Evolutionary conservation across 2,888 invertebrate genomes (phyloP).

Genomic region (Euphydryas editha): DNA sequence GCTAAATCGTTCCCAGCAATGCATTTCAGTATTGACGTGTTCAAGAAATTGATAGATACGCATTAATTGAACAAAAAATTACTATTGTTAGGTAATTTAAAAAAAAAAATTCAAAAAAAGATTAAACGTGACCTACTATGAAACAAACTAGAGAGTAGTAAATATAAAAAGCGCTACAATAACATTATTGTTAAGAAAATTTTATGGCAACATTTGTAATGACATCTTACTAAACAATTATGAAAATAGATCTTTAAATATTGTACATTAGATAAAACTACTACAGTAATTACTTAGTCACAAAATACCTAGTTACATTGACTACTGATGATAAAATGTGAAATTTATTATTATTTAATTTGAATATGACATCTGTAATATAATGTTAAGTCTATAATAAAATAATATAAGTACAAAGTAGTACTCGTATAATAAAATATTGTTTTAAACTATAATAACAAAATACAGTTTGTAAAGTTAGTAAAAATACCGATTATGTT

Average conservation of each 20-base stretch:
- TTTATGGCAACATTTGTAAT: slow-evolving; percentile 7
- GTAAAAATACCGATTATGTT: not conserved
- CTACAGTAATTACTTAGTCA: not conserved
- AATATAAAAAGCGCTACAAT: not conserved
- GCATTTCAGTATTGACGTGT: slow-evolving; percentile 11
- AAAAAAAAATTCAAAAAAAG: too few species aligned
- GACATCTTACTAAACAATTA: slow-evolving; percentile 3
- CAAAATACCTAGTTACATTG: not conserved
- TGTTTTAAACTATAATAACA: too few species aligned
- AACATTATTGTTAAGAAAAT: not conserved
- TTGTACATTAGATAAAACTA: slow-evolving; percentile 13
- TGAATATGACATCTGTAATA: not conserved
- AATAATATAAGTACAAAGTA: not conserved
- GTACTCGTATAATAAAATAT: not conserved
- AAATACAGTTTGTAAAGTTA: not conserved
- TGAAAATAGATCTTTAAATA: slow-evolving; percentile 1
- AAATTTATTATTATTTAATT: not conserved
- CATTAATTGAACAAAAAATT: slow-evolving; percentile 8
- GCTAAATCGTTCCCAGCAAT: slow-evolving; percentile 18
- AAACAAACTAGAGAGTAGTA: not conserved
- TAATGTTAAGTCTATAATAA: not conserved
- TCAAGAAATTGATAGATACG: slow-evolving; percentile 1
- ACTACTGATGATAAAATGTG: slow-evolving; percentile 3
- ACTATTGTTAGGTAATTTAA: not conserved
- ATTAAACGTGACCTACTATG: too few species aligned